Conservation (phyloP, 2,797 vertebrate species). For the Phalanger gymnotis region DNA sequence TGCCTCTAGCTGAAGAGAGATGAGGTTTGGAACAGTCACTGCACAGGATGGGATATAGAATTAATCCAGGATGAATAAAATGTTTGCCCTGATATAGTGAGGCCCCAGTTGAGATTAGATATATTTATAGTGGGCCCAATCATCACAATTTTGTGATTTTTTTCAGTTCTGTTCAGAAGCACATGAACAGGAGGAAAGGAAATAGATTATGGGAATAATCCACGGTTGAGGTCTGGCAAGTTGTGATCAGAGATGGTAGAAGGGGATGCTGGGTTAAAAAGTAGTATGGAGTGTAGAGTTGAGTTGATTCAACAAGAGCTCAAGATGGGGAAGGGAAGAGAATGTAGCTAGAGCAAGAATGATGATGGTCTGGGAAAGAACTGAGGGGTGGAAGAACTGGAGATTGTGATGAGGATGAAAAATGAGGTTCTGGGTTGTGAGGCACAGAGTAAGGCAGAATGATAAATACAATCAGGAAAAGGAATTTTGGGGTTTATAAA, state of each 20-base stretch:
- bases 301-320: neutral
- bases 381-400: neutral
- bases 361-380: neutral
- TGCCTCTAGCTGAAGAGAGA: slow-evolving; percentile 19
- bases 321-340: neutral
- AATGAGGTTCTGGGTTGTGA: too few species aligned
- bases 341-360: neutral
- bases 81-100: neutral
- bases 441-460: too few species aligned
- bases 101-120: neutral
- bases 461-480: too few species aligned
- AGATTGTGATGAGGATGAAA: neutral
- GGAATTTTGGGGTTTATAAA: too few species aligned
- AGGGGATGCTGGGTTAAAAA: neutral
- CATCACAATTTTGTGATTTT: neutral
- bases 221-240: neutral
- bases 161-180: neutral
- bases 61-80: neutral
- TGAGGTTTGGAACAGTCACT: neutral
- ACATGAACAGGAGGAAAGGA: neutral
- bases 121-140: neutral
- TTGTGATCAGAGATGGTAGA: neutral
- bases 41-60: neutral
- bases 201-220: neutral
- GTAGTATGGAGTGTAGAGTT: neutral